Base-by-base conservation (phyloP, 2,888 invertebrate genomes). In the Empis livida region DNA sequence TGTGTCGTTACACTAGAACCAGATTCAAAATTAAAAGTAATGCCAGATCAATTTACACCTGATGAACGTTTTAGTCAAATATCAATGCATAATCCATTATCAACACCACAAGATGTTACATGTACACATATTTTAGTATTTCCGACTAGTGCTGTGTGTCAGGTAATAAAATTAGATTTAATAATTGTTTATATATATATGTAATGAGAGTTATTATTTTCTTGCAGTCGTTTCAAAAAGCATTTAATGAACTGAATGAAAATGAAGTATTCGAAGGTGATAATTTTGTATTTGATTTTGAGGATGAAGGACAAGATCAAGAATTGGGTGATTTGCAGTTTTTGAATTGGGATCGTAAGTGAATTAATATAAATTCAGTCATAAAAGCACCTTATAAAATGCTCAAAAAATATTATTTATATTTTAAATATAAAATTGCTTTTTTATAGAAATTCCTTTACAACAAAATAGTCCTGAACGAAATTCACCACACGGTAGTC, bases 71-170 rank as follows among this genome's bases (percentile, higher is more conserved):
- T 90, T 72, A 82, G 83, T 54, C 88, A 88, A 67, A 83, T 84
- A 56, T 84, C 87, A 50, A 87, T 89, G 62, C 89, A 90, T 68
- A 87, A 87, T 61, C 86, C 88, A 56, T 75, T 97, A 59, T 89
- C 90, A 58, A 97, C 97, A 50, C 97, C 97, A 8, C 82, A 93
- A 54, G 97, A 99, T 72, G 91, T 94, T 53, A 89, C 93, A 48
- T 91, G 91, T 67, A 97, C 97, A 50, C 99, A 99, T 67, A 97
- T 99, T 57, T 79, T 99, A 57, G 97, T 97, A 57, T 97, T 99
- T 73, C 97, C 97, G 44, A 97, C 95, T 38, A 95, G 91, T 51
- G 93, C 94, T 40, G 90, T 90, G 48, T 90, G 93, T 49, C 90
- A 90, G 79, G 86, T 86, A 64, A 59, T 60, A n/a, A 32, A 39